Evolutionary conservation across 2,797 vertebrate species (phyloP), one percentile per base, ranked within the genome.

Genomic region (Novumbra hubbsi): DNA sequence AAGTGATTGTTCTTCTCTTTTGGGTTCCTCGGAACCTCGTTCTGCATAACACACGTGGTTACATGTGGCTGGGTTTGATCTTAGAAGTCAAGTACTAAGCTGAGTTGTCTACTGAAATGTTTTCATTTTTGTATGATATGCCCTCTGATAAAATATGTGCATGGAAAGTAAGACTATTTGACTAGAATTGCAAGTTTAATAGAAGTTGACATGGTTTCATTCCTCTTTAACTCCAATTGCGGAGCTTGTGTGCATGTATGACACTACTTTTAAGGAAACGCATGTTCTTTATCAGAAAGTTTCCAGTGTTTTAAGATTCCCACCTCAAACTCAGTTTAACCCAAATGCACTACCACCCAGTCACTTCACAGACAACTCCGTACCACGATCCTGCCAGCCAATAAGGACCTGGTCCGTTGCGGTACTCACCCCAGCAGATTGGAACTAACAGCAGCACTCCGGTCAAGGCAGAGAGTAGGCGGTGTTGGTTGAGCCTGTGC

Each of bases 381-480:
- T 55, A 19, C 16, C 30, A 38, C n/a, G 4, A 32, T 41, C 32
- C 32, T 52, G 41, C 52, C 34, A 32, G n/a, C 38, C 63, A 19
- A 73, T 24, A 45, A 12, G 11, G 41, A 27, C 27, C 17, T 6
- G 9, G 38, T 24, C 19, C 50, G 2, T 70, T 15, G 52, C 72
- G n/a, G 60, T 75, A 88, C 87, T 88, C 74, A 88, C 87, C 83
- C 71, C 70, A 78, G 76, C 71, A 75, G 50, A 77, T 64, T 60
- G 79, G 71, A 50, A 84, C 71, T 32, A 85, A 76, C 38, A 86
- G 66, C 32, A 88, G 78, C 50, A 57, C 75, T 72, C 75, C 78
- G n/a, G 75, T 55, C 79, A 86, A 72, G 41, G 78, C 38, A 68
- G 76, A 77, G 72, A 88, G 69, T 74, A 83, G 72, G 77, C 68